These are phyloP conservation scores for Aphelocoma coerulescens DNA, from an alignment of 2,113 vertebrate species.

Conservation along the genomic window DNA sequence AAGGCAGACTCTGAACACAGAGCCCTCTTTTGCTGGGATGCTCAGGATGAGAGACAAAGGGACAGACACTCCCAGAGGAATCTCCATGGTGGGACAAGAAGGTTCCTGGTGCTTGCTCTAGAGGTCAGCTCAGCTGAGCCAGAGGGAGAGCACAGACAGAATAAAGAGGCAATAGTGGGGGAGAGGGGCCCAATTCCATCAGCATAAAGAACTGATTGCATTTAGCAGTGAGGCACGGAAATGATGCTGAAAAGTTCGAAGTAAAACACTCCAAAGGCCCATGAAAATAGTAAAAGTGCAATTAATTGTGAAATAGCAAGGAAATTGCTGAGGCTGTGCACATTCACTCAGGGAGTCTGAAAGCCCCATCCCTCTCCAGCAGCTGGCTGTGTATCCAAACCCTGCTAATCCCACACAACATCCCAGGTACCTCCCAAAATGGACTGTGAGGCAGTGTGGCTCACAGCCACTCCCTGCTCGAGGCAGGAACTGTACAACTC, in stretches of 20 bases:
- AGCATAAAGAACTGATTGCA: neutral
- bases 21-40: rapidly evolving
- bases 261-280: neutral
- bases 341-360: neutral
- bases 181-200: neutral
- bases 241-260: neutral
- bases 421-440: neutral
- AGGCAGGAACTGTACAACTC: neutral
- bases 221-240: neutral
- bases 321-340: neutral
- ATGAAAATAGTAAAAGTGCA: neutral
- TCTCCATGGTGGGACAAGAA: neutral
- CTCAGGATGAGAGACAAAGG: neutral
- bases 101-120: neutral
- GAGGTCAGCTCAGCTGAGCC: neutral
- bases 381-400: neutral
- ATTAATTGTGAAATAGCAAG: neutral
- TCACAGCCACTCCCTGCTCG: neutral
- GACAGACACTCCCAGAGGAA: neutral
- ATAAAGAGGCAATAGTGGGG: neutral
- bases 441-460: rapidly evolving
- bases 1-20: neutral
- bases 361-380: neutral
- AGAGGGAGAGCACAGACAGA: neutral
- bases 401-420: neutral